These are phyloP conservation scores for Phalacrocorax aristotelis DNA, from an alignment of 2,113 vertebrate genomes.

Conservation along the genomic window DNA sequence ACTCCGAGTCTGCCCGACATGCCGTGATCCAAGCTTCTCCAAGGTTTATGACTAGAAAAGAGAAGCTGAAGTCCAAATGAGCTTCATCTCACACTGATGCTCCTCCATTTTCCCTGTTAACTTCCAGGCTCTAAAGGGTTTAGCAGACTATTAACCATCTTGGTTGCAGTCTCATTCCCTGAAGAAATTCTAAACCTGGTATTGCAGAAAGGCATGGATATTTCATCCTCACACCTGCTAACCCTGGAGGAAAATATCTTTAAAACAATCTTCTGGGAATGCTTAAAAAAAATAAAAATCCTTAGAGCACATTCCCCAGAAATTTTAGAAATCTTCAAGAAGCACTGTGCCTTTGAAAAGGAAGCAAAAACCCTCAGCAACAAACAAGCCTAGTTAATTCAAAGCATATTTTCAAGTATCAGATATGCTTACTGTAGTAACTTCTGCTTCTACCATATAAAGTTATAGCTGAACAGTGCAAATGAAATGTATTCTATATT, in stretches of 20 bases:
- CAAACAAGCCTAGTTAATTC: slow-evolving; percentile 24
- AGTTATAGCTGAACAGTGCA: not conserved
- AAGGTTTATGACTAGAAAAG: not conserved
- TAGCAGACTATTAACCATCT: slow-evolving; percentile 5
- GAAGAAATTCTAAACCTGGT: slow-evolving; percentile 57
- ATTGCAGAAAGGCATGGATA: slow-evolving; percentile 58
- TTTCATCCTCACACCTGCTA: slow-evolving; percentile 65
- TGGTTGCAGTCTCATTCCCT: slow-evolving; percentile 14
- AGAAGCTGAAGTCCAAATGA: not conserved
- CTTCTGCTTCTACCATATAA: not conserved
- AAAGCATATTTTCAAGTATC: slow-evolving; percentile 44
- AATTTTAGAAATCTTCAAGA: slow-evolving; percentile 55
- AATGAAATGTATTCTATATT: not conserved
- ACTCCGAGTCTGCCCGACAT: accelerated
- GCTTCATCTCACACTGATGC: not conserved
- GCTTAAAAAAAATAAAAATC: not conserved
- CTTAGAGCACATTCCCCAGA: slow-evolving; percentile 43
- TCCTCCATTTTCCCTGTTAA: not conserved
- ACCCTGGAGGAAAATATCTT: slow-evolving; percentile 66
- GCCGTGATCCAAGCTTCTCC: not conserved
- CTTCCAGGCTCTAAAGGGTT: slow-evolving; percentile 45
- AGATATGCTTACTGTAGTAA: not conserved
- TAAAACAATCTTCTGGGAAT: slow-evolving; percentile 59
- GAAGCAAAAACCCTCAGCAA: not conserved
- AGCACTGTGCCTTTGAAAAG: slow-evolving; percentile 43